A percentile compares a stretch with the other conserved stretches of the same genome.
phyloP scores from a whole-genome alignment of 2,113 vertebrate genomes.

The Brachyistius frenatus region DNA sequence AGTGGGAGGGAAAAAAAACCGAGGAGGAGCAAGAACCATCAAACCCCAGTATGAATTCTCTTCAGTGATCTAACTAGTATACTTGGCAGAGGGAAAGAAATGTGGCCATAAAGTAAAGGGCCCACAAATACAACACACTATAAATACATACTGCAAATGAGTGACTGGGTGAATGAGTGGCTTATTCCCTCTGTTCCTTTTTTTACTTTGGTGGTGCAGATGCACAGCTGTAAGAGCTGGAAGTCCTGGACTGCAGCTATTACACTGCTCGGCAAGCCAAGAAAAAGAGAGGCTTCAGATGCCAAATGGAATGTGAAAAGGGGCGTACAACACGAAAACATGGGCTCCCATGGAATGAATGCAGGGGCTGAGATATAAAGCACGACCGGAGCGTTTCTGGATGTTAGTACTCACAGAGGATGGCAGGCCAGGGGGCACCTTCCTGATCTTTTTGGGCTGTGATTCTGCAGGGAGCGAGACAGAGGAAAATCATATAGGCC shows the following conservation, averaged over 20 bases:
- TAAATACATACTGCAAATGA: slow-evolving; percentile 78
- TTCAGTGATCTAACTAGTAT: slow-evolving; percentile 58
- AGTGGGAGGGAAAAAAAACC: slow-evolving; percentile 67
- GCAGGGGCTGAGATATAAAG: slow-evolving; percentile 12
- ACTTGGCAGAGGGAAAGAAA: slow-evolving; percentile 69
- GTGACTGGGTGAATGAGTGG: slow-evolving; percentile 68
- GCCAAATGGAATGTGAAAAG: slow-evolving; percentile 55
- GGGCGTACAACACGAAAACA: slow-evolving; percentile 49
- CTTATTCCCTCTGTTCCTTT: slow-evolving; percentile 26
- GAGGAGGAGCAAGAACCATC: slow-evolving; percentile 69
- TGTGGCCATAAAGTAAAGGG: slow-evolving; percentile 78
- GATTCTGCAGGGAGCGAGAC: slow-evolving; percentile 82
- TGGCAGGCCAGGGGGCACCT: slow-evolving; percentile 95
- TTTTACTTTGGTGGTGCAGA: slow-evolving; percentile 43
- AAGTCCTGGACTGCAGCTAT: slow-evolving; percentile 57
- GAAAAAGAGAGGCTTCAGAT: slow-evolving; percentile 34
- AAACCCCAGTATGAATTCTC: slow-evolving; percentile 66
- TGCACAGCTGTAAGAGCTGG: slow-evolving; percentile 71
- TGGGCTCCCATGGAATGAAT: slow-evolving; percentile 25
- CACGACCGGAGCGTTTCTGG: slow-evolving; percentile 15
- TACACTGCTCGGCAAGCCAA: slow-evolving; percentile 39
- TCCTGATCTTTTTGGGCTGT: slow-evolving; percentile 97
- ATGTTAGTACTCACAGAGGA: slow-evolving; percentile 89
- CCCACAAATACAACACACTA: slow-evolving; percentile 76
- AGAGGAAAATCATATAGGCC: slow-evolving; percentile 34